Conservation (phyloP, 92 coral and sea anemone genomes). For the Epizoanthus stellaris region DNA sequence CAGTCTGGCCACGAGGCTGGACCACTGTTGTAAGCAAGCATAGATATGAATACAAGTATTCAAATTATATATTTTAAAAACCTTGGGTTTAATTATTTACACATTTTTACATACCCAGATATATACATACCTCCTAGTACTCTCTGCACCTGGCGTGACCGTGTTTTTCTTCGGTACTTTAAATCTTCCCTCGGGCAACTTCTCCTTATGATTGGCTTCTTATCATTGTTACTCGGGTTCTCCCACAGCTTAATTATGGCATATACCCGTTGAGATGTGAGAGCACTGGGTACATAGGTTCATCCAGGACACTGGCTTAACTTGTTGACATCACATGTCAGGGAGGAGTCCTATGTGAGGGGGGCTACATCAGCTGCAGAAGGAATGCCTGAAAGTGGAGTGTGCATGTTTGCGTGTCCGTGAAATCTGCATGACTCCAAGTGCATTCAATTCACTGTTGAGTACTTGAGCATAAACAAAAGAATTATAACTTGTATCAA, state of each 20-base stretch:
- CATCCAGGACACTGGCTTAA: too few species aligned
- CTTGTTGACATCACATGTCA: too few species aligned
- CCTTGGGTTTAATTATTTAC: neutral
- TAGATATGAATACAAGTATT: too few species aligned
- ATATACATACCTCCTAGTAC: constrained; percentile 45
- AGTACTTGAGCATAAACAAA: too few species aligned
- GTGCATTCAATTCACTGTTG: too few species aligned
- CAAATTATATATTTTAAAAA: neutral
- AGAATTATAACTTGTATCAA: too few species aligned
- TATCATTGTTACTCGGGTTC: constrained; percentile 51
- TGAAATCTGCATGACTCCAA: too few species aligned
- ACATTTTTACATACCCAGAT: neutral
- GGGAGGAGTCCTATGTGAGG: too few species aligned
- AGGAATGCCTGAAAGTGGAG: too few species aligned
- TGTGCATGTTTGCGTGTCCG: too few species aligned
- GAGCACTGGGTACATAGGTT: constrained; percentile 5
- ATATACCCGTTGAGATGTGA: neutral
- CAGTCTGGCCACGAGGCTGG: constrained; percentile 79
- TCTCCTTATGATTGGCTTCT: constrained; percentile 46
- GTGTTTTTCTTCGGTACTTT: constrained; percentile 42
- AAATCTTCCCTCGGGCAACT: constrained; percentile 43
- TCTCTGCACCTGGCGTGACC: constrained; percentile 57
- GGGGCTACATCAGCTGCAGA: too few species aligned
- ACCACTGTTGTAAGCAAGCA: constrained; percentile 55
- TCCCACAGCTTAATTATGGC: constrained; percentile 53